A percentile compares a stretch with the other conserved stretches of the same genome.
These are phyloP conservation scores for Drosophila anomelani DNA, from an alignment of 2,888 invertebrate species.

Conservation along the genomic window DNA sequence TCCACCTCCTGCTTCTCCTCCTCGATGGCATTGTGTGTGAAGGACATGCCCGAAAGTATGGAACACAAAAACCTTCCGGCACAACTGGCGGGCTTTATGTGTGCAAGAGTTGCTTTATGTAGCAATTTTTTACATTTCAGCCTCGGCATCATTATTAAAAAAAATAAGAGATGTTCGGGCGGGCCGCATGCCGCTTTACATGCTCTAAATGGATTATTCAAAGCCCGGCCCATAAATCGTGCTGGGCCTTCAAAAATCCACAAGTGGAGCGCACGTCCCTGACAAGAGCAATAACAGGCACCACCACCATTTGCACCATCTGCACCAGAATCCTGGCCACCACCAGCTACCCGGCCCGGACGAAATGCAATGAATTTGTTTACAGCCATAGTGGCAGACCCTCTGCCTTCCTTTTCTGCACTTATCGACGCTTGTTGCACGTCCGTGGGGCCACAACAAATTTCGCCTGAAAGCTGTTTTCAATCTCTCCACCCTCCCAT, in stretches of 20 bases:
- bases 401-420: constrained; percentile 26
- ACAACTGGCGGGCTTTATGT: constrained; percentile 13
- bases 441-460: constrained; percentile 44
- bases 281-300: constrained; percentile 26
- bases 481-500: constrained; percentile 35
- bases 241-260: constrained; percentile 38
- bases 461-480: constrained; percentile 42
- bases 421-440: constrained; percentile 51
- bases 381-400: constrained; percentile 35
- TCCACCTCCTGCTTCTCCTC: too few relatives aligned
- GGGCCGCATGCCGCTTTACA: constrained; percentile 27
- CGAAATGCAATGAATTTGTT: constrained; percentile 42
- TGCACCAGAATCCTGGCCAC: constrained; percentile 1
- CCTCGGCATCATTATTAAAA: constrained; percentile 64
- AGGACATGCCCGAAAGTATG: constrained; percentile 71
- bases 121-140: constrained; percentile 41
- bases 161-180: constrained; percentile 57
- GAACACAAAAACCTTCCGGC: constrained; percentile 42
- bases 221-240: constrained; percentile 55
- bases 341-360: constrained; percentile 5
- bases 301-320: constrained; percentile 3
- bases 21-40: constrained; percentile 50
- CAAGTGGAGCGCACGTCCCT: constrained; percentile 39
- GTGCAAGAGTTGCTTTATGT: constrained; percentile 32
- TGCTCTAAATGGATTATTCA: constrained; percentile 73